Evolutionary conservation across 2,797 vertebrate genomes (phyloP), one percentile per base, ranked within the genome.

Genomic region (Spondyliosoma cantharus): DNA sequence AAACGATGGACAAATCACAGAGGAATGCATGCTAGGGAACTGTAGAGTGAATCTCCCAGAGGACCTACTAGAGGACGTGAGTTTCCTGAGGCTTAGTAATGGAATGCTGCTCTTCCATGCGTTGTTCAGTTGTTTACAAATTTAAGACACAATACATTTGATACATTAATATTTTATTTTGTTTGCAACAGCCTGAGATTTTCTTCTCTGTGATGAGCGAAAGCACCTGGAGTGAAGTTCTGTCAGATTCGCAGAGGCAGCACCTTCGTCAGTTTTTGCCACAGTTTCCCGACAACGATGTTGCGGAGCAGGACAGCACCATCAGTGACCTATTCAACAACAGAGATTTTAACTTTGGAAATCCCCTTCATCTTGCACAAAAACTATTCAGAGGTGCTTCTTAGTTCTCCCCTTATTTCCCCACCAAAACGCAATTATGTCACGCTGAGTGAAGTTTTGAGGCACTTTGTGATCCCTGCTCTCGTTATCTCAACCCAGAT

Each of bases 151-250:
- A 24, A 1, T 6, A 5, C 19, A 57, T 7, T 14, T 46, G 11
- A 45, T 50, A 4, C 19, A 57, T 48, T n/a, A 0, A 58, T 54
- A 13, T 19, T 58, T 58, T 69, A 2, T 45, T 83, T 67, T 81
- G 50, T 76, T 85, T 65, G 59, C 50, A 71, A 87, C 87, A 99
- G 98, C 97, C 97, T 0, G 98, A 99, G 20, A 96, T 99, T 74
- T 99, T 98, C 92, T 99, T 99, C 78, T 96, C 97, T 1, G 97
- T 99, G 46, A 88, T 99, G 95, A 98, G 97, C 65, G 91, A 97
- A 72, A 96, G 94, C 60, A 99, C 98, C 0, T 99, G 98, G 98
- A 94, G 92, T 78, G 95, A 97, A 46, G 96, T 98, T 0, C 88
- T 99, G 74, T 95, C 97, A 49, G 96, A 97, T 14, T 94, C 95